Base-by-base conservation (phyloP, 2,888 invertebrate species). In the Lacanobia wlatinum region DNA sequence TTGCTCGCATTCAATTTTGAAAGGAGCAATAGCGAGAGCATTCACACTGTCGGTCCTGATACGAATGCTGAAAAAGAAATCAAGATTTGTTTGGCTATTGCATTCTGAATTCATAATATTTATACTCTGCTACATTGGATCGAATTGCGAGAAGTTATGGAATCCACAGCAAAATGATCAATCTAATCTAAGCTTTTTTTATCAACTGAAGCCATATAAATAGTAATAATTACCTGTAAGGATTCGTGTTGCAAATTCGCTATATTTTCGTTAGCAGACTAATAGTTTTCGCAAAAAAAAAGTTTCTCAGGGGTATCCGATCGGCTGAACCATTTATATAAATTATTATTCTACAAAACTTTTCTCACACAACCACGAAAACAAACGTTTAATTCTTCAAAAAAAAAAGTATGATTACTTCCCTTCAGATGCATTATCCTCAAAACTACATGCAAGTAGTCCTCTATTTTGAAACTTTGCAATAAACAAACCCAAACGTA, bases 401-500 rank as follows among this genome's bases (percentile, higher is more conserved):
- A 78, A 72, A 78, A 72, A 62, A n/a, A 48, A 23, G 0, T 4
- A 18, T 68, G 23, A 40, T 55, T 55, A 52, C 10, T 59, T 63
- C 40, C 38, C 28, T 28, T 68, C 21, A 48, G 55, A 56, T 48
- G 38, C 50, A 67, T 76, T 73, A 50, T 73, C 61, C 46, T 53
- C 14, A 40, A 67, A 67, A 65, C 28, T 59, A 63, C 48, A 52
- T 58, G 38, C 58, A 58, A 64, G n/a, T 34, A 56, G 56, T 65
- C 6, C 5, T 63, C 1, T 58, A 52, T 62, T 75, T 75, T 61
- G 12, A 56, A 71, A 69, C 10, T 73, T 59, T 18, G 58, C 48
- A 70, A 73, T 73, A 84, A 78, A 80, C 75, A 84, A 80, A 69
- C 69, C 28, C 52, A 59, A 83, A 61, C 10, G 52, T 40, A 34